Base-by-base conservation (phyloP, 2,797 vertebrate genomes). In the Urophycis tenuis region DNA sequence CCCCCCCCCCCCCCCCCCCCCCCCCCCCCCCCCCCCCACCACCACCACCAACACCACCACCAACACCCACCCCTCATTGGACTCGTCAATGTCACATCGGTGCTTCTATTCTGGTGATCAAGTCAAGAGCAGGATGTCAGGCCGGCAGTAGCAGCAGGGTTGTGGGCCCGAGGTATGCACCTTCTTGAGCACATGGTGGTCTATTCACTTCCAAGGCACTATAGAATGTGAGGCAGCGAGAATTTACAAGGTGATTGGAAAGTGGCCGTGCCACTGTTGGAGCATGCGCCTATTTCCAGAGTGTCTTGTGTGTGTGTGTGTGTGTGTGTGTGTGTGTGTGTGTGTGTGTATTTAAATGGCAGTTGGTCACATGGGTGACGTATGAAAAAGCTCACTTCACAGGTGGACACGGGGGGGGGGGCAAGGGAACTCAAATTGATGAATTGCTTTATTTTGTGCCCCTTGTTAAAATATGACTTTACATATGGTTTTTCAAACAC, bases 71-170 rank as follows among this genome's bases (percentile, higher is more conserved):
- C 88, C 78, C 90, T 84, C 83, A 86, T 80, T 53, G 79, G 76
- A 76, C 88, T 88, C 82, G 77, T 90, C 89, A 90, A 81, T 87
- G 89, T 91, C 91, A 81, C 89, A 82, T 73, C 79, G 79, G 85
- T 83, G 85, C 80, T 88, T 88, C 92, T 93, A 93, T 93, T 93
- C 87, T 88, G 84, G 91, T 89, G 85, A 49, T 73, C 75, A 77
- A 83, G 83, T 77, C 78, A 74, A 86, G 86, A 88, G 82, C 83
- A 82, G 78, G 78, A 82, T 86, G 84, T 86, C 85, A 73, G 76
- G 75, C 75, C 12, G 29, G 60, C 29, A 64, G 60, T 84, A 87
- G 78, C 76, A 74, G 87, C 83, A 82, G 79, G 82, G 84, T 85
- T 82, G 78, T 81, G 86, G 86, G 67, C 22, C 31, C 22, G 85